Base-by-base conservation (phyloP, 2,888 invertebrate genomes). In the Eupithecia exiguata region DNA sequence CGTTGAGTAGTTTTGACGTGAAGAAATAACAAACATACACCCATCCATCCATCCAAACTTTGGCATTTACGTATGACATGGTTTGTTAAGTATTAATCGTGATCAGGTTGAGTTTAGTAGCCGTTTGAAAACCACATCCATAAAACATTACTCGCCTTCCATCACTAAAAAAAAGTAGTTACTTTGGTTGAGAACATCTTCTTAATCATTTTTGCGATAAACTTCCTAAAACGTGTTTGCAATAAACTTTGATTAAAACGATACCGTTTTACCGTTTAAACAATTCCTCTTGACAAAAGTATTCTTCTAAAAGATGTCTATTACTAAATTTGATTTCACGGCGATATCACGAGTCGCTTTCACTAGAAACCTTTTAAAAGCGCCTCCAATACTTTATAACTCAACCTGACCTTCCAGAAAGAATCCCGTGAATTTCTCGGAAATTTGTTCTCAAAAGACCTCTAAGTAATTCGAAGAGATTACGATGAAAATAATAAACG, bases 401-500 rank as follows among this genome's bases (percentile, higher is more conserved):
- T 71, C 49, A 40, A 68, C 68, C 74, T 77, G 75, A 77, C 77
- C 77, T 77, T 72, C 68, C 66, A 30, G 68, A 77, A 78, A 74
- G 68, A 77, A 74, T 74, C 65, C 62, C 30, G 70, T 70, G 61
- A 76, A 77, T 78, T 74, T 74, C 71, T 40, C 46, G 69, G 62
- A 77, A 78, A 77, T 74, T 75, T 78, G 73, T 77, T 74, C 67
- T 73, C 69, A 72, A 77, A 77, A 74, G 76, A 77, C 71, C 76
- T 72, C 43, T 66, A 66, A 77, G 72, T 76, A 76, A 80, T 77
- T 78, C 74, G 71, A 72, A 77, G 74, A 79, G 72, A 78, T 80
- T 78, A 78, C 73, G 71, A 74, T 62, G 72, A 70, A 77, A 78
- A 80, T 75, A 78, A 74, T 75, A 78, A 74, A 77, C 72, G 78